A percentile compares a stretch with the other conserved stretches of the same genome.
Conservation (phyloP, 2,113 vertebrate species). For the Hemicordylus capensis region DNA sequence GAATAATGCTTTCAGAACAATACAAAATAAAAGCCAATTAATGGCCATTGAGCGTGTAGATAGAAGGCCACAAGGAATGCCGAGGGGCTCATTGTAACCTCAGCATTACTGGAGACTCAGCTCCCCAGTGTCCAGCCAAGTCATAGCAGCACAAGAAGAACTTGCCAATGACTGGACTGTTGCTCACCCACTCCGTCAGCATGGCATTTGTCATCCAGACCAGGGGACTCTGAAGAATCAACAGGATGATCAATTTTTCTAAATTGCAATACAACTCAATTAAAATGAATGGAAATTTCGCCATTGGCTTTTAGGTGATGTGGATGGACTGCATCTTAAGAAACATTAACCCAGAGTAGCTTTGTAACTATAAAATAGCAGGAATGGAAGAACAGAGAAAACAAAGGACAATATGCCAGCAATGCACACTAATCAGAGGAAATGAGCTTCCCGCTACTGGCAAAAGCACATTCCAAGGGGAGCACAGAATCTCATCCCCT, state of each 20-base stretch:
- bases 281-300: not conserved
- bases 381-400: not conserved
- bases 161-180: not conserved
- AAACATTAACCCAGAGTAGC: not conserved
- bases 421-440: not conserved
- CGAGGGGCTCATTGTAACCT: not conserved
- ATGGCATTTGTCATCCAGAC: not conserved
- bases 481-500: constrained; percentile 10
- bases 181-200: not conserved
- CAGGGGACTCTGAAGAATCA: no score
- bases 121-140: not conserved
- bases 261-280: not conserved
- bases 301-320: not conserved
- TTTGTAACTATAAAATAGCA: not conserved
- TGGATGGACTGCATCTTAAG: not conserved
- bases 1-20: no score
- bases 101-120: not conserved
- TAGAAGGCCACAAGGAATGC: not conserved
- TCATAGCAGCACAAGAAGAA: not conserved
- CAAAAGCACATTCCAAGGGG: not conserved
- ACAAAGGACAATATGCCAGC: not conserved
- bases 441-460: not conserved
- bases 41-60: not conserved
- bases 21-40: not conserved
- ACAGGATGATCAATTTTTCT: not conserved